Base-by-base conservation (phyloP, 1,140 invertebrate genomes). In the Drosophila bipectinata region DNA sequence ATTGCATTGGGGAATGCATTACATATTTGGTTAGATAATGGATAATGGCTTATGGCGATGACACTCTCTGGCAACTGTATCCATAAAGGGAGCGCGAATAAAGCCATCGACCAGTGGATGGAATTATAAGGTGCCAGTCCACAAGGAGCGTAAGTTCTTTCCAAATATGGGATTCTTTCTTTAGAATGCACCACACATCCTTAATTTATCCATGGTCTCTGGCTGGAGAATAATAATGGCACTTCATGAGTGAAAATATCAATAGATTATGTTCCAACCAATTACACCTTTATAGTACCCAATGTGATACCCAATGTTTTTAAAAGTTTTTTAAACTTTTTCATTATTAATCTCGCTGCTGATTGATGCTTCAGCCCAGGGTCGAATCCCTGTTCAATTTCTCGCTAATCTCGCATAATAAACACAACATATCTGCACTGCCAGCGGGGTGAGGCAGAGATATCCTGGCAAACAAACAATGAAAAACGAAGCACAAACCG, bases 391-490 rank as follows among this genome's bases (percentile, higher is more conserved):
- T 30, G 64, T 68, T 49, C 63, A 80, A 79, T 77, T 80, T 64
- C 73, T 80, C 69, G 67, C 76, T 84, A 85, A 85, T 81, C 82
- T 87, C 60, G 64, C 78, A 85, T 81, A 87, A 88, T 79, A 88
- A 82, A 84, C 52, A 75, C 79, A 81, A 81, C 66, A 83, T 66
- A 73, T 56, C 60, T 61, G 64, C 59, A 67, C 39, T 39, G 63
- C 4, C 7, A 21, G 26, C 24, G 45, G 45, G 26, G 47, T 21
- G 26, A 2, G 18, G 18, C 1, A 18, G 26, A 44, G 30, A 24
- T 18, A 5, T 4, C 18, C 63, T 32, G 44, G 37, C 44, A 72
- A 73, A 56, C 56, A 57, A 76, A 59, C 56, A 82, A 71, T 62
- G 61, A 51, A 55, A 73, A 79, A 55, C 54, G 41, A 59, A 41